These are phyloP conservation scores for Petrocephalus zakoni DNA, from an alignment of 2,113 vertebrate genomes.

Conservation along the genomic window DNA sequence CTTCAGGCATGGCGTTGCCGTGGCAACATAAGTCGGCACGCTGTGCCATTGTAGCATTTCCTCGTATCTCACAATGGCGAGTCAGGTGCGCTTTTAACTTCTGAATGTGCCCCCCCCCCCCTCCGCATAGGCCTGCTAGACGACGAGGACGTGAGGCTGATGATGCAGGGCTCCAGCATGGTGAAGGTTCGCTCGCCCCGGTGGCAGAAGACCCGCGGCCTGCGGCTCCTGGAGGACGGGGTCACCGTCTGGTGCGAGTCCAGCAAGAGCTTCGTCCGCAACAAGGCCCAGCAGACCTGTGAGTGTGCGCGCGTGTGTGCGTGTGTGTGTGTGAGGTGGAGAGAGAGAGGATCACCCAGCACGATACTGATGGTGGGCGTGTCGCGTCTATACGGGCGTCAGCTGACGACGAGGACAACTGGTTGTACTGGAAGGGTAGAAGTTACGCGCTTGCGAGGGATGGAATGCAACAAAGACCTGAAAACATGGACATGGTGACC, in stretches of 20 bases:
- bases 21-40: not conserved
- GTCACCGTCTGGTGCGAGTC: slow-evolving; percentile 84
- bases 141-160: slow-evolving; percentile 75
- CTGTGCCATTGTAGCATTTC: not conserved
- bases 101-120: not conserved
- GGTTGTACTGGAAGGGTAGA: not conserved
- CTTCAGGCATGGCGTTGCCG: not conserved
- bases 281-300: slow-evolving; percentile 76
- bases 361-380: not conserved
- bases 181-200: slow-evolving; percentile 76
- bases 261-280: slow-evolving; percentile 59
- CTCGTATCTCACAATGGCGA: not conserved
- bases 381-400: not conserved
- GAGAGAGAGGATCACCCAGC: not conserved
- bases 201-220: slow-evolving; percentile 70
- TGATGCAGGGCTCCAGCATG: slow-evolving; percentile 81
- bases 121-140: slow-evolving; percentile 68
- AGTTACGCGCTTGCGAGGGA: not conserved
- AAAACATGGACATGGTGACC: not conserved
- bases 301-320: slow-evolving; percentile 71
- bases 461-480: not conserved
- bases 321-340: slow-evolving; percentile 45
- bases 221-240: slow-evolving; percentile 81
- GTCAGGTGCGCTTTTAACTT: not conserved
- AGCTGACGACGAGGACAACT: not conserved